phyloP scores from a whole-genome alignment of 2,797 vertebrate genomes.

The Neoniphon sammara region DNA sequence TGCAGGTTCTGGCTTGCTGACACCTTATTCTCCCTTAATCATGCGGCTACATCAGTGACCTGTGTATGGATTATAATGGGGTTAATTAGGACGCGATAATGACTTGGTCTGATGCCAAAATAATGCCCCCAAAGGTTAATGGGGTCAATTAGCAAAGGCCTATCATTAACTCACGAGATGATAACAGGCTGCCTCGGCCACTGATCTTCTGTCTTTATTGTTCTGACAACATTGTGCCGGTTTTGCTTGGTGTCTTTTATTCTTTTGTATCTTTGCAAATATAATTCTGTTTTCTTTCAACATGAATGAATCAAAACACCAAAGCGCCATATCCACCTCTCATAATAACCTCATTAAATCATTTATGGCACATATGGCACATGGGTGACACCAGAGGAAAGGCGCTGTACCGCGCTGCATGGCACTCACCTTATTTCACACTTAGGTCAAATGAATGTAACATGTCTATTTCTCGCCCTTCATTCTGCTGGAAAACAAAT shows the following conservation, averaged over 20 bases:
- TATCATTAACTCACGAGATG: slow-evolving; percentile 35
- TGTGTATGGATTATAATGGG: slow-evolving; percentile 50
- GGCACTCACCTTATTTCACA: slow-evolving; percentile 23
- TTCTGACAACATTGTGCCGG: not conserved
- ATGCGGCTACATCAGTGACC: slow-evolving; percentile 48
- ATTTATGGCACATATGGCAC: slow-evolving; percentile 49
- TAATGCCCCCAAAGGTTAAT: slow-evolving; percentile 42
- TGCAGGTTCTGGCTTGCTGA: slow-evolving; percentile 4
- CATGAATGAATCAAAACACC: slow-evolving; percentile 8
- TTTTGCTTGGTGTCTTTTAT: slow-evolving; percentile 10
- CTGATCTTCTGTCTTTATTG: slow-evolving; percentile 16
- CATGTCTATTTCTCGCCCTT: slow-evolving; percentile 49
- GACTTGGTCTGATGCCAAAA: slow-evolving; percentile 60
- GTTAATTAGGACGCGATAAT: slow-evolving; percentile 70
- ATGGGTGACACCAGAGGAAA: slow-evolving; percentile 31
- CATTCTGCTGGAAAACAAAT: slow-evolving; percentile 52
- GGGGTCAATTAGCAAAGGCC: slow-evolving; percentile 60
- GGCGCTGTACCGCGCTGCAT: slow-evolving; percentile 4
- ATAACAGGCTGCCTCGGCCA: slow-evolving; percentile 4
- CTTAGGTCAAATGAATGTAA: slow-evolving; percentile 63
- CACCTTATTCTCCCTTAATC: slow-evolving; percentile 22
- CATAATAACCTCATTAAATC: slow-evolving; percentile 48
- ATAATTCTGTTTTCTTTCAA: slow-evolving; percentile 9
- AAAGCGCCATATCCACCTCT: slow-evolving; percentile 13
- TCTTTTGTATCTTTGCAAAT: not conserved